Evolutionary conservation across 2,888 invertebrate species (phyloP).

Genomic region (Rhaphigaster nebulosa): DNA sequence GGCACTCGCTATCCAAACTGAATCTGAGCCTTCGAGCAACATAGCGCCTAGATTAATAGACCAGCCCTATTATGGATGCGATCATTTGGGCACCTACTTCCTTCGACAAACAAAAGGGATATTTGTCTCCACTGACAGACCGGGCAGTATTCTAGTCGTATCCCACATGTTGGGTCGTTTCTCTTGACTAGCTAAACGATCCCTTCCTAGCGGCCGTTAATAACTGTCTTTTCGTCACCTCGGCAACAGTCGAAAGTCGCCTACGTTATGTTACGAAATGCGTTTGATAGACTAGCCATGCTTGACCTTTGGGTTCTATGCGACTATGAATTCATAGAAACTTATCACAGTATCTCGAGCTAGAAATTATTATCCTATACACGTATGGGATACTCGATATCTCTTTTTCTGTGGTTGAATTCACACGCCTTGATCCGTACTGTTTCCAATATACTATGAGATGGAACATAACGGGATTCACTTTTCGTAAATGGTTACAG

Average conservation of each 20-base stretch:
- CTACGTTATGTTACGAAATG: conserved; percentile 3
- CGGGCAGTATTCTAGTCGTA: background rate
- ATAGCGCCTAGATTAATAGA: conserved; percentile 15
- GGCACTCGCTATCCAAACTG: conserved; percentile 35
- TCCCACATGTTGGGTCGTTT: conserved; percentile 29
- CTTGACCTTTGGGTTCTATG: conserved; percentile 5
- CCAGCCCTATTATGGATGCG: background rate
- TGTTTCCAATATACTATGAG: background rate
- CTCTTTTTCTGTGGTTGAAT: background rate
- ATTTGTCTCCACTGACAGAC: conserved; percentile 18
- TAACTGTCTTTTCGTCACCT: conserved; percentile 37
- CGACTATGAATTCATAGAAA: conserved; percentile 26
- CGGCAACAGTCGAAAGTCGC: conserved; percentile 37
- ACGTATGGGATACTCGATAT: background rate
- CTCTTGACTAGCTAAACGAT: conserved; percentile 20
- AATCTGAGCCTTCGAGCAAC: conserved; percentile 8
- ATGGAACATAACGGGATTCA: background rate
- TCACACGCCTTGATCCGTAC: background rate
- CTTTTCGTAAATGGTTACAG: background rate
- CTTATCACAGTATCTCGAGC: background rate
- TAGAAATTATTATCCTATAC: conserved; percentile 6
- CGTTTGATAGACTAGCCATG: conserved; percentile 9
- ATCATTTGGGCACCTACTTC: conserved; percentile 42
- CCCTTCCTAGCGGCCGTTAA: background rate
- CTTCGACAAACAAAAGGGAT: conserved; percentile 39